Evolutionary conservation across 2,797 vertebrate genomes (phyloP), one percentile per base, ranked within the genome.

Genomic region (Notoglanidium macrostoma): DNA sequence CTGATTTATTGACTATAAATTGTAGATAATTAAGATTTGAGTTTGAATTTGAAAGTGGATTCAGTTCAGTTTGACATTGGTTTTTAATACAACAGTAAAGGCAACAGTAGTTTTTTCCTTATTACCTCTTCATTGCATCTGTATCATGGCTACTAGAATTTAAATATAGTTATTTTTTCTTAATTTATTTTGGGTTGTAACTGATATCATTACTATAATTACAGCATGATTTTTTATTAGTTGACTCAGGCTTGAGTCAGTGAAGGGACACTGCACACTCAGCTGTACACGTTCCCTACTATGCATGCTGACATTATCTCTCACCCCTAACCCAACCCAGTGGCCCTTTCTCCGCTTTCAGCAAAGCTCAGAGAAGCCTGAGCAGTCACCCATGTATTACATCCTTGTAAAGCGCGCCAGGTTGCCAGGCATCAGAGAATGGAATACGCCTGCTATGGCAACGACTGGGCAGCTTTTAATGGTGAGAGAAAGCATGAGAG

Each of bases 391-490:
- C 70, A 3, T 89, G 80, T 87, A 78, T 55, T 86, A 85, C 80
- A 67, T 76, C 87, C 29, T 90, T 91, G 84, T 63, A 90, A 93
- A 90, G 90, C 90, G 74, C 92, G 89, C 78, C 73, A 73, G 88
- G 95, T 96, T 96, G 95, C 96, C 94, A 95, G 93, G 95, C 90
- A 91, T 85, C 85, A 84, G 80, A 78, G 86, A 90, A 88, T 77
- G 92, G 95, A 95, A 95, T 95, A 94, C 91, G 80, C 89, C 93
- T 76, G 32, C 95, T 94, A 94, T 95, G 93, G 95, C 86, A 95
- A 96, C 95, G 76, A 88, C 90, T 88, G 89, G 63, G 87, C 86
- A 85, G 78, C 61, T 86, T 85, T 86, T 87, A 86, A 79, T 86
- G 72, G 68, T 81, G 83, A 57, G 76, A 57, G 76, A 83, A 32